Conservation (phyloP, 1,140 invertebrate species). For the Drosophila obscura region DNA sequence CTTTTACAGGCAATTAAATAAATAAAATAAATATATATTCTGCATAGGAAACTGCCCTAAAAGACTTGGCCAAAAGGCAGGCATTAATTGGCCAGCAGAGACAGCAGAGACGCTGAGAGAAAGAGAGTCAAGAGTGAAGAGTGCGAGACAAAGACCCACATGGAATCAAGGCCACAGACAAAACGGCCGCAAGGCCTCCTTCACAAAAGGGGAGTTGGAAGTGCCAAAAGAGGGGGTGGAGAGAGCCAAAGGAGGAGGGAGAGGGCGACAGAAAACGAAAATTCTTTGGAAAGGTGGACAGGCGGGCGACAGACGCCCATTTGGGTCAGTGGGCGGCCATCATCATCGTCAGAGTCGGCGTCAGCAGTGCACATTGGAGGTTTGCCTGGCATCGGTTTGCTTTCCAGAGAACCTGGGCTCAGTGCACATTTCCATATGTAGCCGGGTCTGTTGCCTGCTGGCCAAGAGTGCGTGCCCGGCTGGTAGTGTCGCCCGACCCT, state of each 20-base stretch:
- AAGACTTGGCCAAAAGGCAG: slow-evolving; percentile 30
- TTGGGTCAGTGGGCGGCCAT: slow-evolving; percentile 73
- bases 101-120: neutral
- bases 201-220: neutral
- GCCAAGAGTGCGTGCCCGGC: slow-evolving; percentile 22
- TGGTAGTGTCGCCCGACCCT: slow-evolving; percentile 7
- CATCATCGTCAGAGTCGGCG: slow-evolving; percentile 29
- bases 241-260: neutral
- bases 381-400: slow-evolving; percentile 16
- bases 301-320: slow-evolving; percentile 54
- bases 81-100: slow-evolving; percentile 65
- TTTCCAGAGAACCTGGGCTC: slow-evolving; percentile 50
- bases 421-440: slow-evolving; percentile 61
- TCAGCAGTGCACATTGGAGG: neutral
- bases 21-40: slow-evolving; percentile 51
- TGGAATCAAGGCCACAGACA: slow-evolving; percentile 70
- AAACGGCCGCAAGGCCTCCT: slow-evolving; percentile 34
- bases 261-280: slow-evolving; percentile 41
- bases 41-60: slow-evolving; percentile 37
- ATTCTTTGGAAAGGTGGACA: slow-evolving; percentile 58
- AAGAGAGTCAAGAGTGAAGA: neutral
- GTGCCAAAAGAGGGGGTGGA: neutral
- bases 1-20: slow-evolving; percentile 63
- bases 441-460: slow-evolving; percentile 3
- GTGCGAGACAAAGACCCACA: slow-evolving; percentile 34